Evolutionary conservation across 1,140 invertebrate genomes (phyloP).

Genomic region (Pectinophora gossypiella): DNA sequence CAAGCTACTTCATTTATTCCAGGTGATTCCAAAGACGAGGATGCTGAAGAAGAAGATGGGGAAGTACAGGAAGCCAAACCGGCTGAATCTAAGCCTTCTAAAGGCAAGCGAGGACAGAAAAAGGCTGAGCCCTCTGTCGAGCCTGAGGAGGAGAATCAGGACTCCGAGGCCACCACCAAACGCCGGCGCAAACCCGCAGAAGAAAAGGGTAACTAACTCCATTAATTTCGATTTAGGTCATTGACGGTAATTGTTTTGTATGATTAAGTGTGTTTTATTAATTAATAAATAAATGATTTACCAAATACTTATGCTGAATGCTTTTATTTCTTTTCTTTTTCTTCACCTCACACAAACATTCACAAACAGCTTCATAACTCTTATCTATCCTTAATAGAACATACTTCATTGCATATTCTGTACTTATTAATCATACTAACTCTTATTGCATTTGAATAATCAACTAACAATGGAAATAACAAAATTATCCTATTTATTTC

Average conservation of each 20-base stretch:
- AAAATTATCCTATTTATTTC: too few species aligned
- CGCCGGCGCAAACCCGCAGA: constrained; percentile 53
- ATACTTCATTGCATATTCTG: too few species aligned
- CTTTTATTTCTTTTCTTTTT: constrained; percentile 39
- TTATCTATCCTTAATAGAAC: too few species aligned
- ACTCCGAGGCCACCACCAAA: constrained; percentile 46
- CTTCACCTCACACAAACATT: not conserved
- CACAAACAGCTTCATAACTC: too few species aligned
- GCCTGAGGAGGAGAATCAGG: constrained; percentile 40
- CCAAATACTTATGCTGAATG: constrained; percentile 46
- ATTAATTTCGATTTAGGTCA: constrained; percentile 15
- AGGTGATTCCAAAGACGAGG: constrained; percentile 48
- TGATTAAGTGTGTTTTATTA: constrained; percentile 50
- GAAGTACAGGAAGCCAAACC: not conserved
- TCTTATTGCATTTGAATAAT: too few species aligned
- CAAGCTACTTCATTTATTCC: constrained; percentile 1
- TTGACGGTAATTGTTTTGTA: constrained; percentile 46
- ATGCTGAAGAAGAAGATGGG: constrained; percentile 26
- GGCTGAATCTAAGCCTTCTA: constrained; percentile 41
- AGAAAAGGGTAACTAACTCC: constrained; percentile 65
- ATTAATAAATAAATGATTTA: constrained; percentile 61
- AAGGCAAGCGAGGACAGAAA: constrained; percentile 52
- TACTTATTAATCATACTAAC: too few species aligned
- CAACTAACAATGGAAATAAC: too few species aligned
- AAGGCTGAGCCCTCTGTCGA: constrained; percentile 34